A percentile compares a stretch with the other conserved stretches of the same genome.
These are phyloP conservation scores for Mallateleia sp. DNA, from an alignment of 2,888 invertebrate species.

Conservation along the genomic window DNA sequence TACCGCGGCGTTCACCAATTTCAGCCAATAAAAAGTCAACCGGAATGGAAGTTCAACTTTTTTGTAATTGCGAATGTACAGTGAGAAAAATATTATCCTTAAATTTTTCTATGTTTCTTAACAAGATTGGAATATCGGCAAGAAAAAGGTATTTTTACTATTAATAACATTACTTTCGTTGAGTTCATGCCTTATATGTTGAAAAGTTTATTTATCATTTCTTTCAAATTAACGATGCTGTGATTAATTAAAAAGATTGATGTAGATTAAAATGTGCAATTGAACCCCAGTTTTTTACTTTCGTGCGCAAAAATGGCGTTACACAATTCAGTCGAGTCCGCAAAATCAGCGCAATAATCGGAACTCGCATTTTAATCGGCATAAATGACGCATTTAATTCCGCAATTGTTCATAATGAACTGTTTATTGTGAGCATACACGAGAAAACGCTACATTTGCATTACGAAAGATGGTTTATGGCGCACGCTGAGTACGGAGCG, in stretches of 20 bases:
- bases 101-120: no score
- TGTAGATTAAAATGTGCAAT: neutral
- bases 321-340: neutral
- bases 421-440: constrained; percentile 45
- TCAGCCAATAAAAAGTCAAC: no score
- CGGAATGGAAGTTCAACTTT: no score
- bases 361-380: constrained; percentile 40
- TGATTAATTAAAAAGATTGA: neutral
- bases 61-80: no score
- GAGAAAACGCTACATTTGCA: constrained; percentile 48
- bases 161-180: no score
- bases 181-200: no score
- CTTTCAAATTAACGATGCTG: no score
- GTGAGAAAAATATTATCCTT: no score
- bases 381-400: constrained; percentile 47
- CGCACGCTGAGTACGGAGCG: constrained; percentile 18
- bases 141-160: no score
- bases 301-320: neutral
- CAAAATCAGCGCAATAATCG: constrained; percentile 20
- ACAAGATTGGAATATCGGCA: no score
- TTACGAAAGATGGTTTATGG: constrained; percentile 59
- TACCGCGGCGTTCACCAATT: no score
- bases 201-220: no score
- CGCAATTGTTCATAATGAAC: constrained; percentile 54
- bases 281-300: neutral